These are phyloP conservation scores for Cyrtodaria siliqua DNA, from an alignment of 2,888 invertebrate species.

Conservation along the genomic window DNA sequence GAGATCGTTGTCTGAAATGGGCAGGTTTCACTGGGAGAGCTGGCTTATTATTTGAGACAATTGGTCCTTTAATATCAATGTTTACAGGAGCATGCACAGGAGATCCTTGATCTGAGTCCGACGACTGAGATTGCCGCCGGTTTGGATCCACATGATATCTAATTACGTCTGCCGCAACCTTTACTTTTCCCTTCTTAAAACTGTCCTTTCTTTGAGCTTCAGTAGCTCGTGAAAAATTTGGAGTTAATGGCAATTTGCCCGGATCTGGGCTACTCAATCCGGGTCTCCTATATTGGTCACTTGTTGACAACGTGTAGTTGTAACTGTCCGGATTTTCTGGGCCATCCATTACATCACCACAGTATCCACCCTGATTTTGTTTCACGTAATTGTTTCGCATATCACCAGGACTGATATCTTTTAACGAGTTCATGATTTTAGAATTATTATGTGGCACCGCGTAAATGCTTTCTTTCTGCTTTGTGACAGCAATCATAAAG, in stretches of 20 bases:
- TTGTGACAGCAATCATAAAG: constrained; percentile 81
- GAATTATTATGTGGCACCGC: constrained; percentile 67
- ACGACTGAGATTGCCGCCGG: constrained; percentile 61
- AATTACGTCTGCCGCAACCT: constrained; percentile 78
- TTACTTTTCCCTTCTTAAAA: constrained; percentile 77
- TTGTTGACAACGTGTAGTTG: constrained; percentile 79
- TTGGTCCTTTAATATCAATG: constrained; percentile 3
- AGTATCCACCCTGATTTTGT: constrained; percentile 15
- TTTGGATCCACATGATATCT: constrained; percentile 71
- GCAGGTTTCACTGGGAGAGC: constrained; percentile 59
- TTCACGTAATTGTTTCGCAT: constrained; percentile 18
- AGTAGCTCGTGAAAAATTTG: constrained; percentile 64
- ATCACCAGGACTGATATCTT: constrained; percentile 29
- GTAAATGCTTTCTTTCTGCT: constrained; percentile 65
- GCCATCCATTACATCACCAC: constrained; percentile 29
- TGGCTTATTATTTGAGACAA: constrained; percentile 39
- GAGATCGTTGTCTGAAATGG: constrained; percentile 63
- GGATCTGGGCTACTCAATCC: constrained; percentile 69
- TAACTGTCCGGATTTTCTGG: constrained; percentile 69
- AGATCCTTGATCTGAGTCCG: constrained; percentile 62
- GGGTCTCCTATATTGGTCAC: constrained; percentile 79
- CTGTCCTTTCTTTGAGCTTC: constrained; percentile 77
- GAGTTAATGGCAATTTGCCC: constrained; percentile 64
- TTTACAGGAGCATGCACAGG: constrained; percentile 31
- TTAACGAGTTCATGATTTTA: constrained; percentile 44